Evolutionary conservation across 2,888 invertebrate genomes (phyloP), one percentile per base, ranked within the genome.

Genomic region (Calameuta pallipes): DNA sequence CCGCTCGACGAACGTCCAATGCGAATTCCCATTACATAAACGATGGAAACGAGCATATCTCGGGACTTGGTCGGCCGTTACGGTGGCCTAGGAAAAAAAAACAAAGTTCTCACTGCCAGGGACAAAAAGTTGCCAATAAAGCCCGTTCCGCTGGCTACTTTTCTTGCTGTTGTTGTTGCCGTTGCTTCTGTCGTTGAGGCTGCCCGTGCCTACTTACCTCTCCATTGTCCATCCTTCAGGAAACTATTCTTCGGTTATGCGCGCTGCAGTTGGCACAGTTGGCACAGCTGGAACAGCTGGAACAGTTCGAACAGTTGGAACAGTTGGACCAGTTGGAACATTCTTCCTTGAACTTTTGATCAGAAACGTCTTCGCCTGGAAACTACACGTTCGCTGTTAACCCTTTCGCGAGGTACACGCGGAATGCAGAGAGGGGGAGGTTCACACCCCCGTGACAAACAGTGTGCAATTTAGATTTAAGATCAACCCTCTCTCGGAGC

Each of bases 391-490:
- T 56, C 56, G 23, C 56, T 0, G 9, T 6, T 15, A 1, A 23
- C 23, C 56, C 23, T 23, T 56, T 56, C 56, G 23, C 23, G 56
- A 23, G 56, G 23, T 56, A 23, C 56, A 9, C 23, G 23, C 23
- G 15, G 56, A 56, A 23, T 56, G 56, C 56, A 37, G 33, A 76
- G 33, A 33, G 12, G 35, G 68, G 76, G 73, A 30, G 76, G 23
- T 73, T n/a, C 41, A 78, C 71, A 71, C 35, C 75, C 69, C n/a
- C 71, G 85, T 89, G 89, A 90, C 88, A 89, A 88, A 90, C 89
- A 85, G 87, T 6, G 84, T 83, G 90, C 86, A 90, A 90, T 90
- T 90, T 89, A 90, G 90, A 90, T 90, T 89, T 87, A 89, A 90
- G 90, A 90, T 90, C 88, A 86, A 76, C 79, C 80, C 76, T 81